These are phyloP conservation scores for Lissonota sp. DNA, from an alignment of 2,888 invertebrate species.

Conservation along the genomic window DNA sequence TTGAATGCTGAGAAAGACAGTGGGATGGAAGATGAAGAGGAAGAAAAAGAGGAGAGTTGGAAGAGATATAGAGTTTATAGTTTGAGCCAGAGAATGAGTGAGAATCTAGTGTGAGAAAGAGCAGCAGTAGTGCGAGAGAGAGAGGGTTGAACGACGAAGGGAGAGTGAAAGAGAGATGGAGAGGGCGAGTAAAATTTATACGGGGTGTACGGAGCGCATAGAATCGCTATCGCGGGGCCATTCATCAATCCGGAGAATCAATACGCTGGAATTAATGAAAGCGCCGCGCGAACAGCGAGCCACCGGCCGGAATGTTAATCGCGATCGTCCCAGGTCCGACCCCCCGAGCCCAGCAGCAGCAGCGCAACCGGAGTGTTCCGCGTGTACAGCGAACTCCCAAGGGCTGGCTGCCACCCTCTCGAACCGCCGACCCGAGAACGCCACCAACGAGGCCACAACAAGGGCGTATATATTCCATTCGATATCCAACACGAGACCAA, in stretches of 20 bases:
- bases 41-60: constrained; percentile 72
- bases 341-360: constrained; percentile 65
- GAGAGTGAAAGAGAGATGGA: constrained; percentile 37
- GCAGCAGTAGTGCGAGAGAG: constrained; percentile 39
- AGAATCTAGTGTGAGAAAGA: constrained; percentile 64
- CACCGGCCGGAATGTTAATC: constrained; percentile 84
- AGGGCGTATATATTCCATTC: constrained; percentile 74
- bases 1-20: constrained; percentile 45
- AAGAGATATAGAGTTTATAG: constrained; percentile 55
- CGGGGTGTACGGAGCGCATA: constrained; percentile 77
- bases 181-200: constrained; percentile 66
- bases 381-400: constrained; percentile 80
- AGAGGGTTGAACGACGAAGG: constrained; percentile 54
- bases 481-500: constrained; percentile 65
- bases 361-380: constrained; percentile 69
- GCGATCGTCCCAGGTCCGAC: constrained; percentile 82
- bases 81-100: constrained; percentile 30
- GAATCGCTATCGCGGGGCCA: constrained; percentile 84
- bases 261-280: constrained; percentile 84
- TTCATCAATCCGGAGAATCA: constrained; percentile 84
- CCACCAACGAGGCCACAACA: constrained; percentile 68
- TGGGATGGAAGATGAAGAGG: constrained; percentile 62
- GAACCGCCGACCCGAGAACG: constrained; percentile 61
- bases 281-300: constrained; percentile 83
- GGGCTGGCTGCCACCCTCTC: constrained; percentile 74